Base-by-base conservation (phyloP, 2,888 invertebrate species). In the Parochlus steinenii region DNA sequence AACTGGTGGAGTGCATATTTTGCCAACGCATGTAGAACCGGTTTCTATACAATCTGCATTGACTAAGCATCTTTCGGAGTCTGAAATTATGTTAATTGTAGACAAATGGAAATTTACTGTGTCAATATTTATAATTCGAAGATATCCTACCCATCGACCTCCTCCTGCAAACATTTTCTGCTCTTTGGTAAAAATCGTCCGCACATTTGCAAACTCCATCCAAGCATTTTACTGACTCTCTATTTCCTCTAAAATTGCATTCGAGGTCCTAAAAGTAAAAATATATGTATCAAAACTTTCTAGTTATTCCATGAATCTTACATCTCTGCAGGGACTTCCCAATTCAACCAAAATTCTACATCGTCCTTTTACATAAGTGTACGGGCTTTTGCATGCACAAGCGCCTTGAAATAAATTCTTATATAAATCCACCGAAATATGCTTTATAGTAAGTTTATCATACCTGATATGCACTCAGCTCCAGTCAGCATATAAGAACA, bases 401-500 rank as follows among this genome's bases (percentile, higher is more conserved):
- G 53, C 52, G 51, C 55, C 53, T 47, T 52, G 53, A 19, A 29
- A n/a, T n/a, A n/a, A n/a, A n/a, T n/a, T n/a, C n/a, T n/a, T n/a
- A n/a, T n/a, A n/a, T n/a, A n/a, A n/a, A n/a, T n/a, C n/a, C n/a
- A n/a, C n/a, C n/a, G n/a, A n/a, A n/a, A n/a, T n/a, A n/a, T n/a
- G n/a, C n/a, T n/a, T n/a, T n/a, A n/a, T n/a, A n/a, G n/a, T n/a
- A n/a, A n/a, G n/a, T n/a, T n/a, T n/a, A n/a, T n/a, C n/a, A n/a
- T n/a, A n/a, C n/a, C n/a, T n/a, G n/a, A n/a, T n/a, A n/a, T n/a
- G 52, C 58, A 58, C 45, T 47, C 52, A 48, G 56, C 54, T 53
- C 56, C 55, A 45, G 56, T 52, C 52, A 56, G 56, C 56, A 57
- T 55, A 56, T 54, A 55, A 57, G 55, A 54, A 48, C 58, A 58